A percentile compares a stretch with the other conserved stretches of the same genome.
These are phyloP conservation scores for Oryzias javanicus DNA, from an alignment of 2,113 vertebrate genomes.

Conservation along the genomic window DNA sequence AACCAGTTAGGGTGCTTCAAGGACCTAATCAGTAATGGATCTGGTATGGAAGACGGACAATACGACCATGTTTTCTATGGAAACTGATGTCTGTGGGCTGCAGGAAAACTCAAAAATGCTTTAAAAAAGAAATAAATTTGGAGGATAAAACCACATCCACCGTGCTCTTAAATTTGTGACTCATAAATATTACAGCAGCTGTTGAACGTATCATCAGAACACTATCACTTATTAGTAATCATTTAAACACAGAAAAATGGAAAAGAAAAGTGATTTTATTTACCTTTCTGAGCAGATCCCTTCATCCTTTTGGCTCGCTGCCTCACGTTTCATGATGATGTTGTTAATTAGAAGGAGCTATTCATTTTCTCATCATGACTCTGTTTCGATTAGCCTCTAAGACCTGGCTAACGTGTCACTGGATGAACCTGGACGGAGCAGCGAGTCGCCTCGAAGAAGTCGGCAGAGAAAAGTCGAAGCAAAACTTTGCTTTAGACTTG, in stretches of 20 bases:
- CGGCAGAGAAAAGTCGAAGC: background rate
- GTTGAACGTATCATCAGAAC: slow-evolving; percentile 54
- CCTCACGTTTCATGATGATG: slow-evolving; percentile 25
- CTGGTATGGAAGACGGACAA: background rate
- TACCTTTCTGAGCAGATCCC: background rate
- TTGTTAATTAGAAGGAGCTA: slow-evolving; percentile 46
- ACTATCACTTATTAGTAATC: slow-evolving; percentile 49
- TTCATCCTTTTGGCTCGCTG: background rate
- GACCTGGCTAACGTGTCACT: slow-evolving; percentile 47
- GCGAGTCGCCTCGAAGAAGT: background rate
- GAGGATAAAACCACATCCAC: background rate
- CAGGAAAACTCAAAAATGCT: background rate
- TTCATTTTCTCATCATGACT: slow-evolving; percentile 55
- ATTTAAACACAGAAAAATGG: slow-evolving; percentile 25
- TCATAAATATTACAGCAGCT: slow-evolving; percentile 43
- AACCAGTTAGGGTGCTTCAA: too few species aligned
- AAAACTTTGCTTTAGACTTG: background rate
- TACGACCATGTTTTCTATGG: slow-evolving; percentile 1
- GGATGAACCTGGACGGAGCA: slow-evolving; percentile 23
- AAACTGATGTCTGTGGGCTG: background rate
- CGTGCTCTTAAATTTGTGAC: slow-evolving; percentile 10
- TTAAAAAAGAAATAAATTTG: background rate
- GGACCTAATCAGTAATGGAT: too few species aligned
- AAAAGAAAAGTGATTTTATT: slow-evolving; percentile 9
- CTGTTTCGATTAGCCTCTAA: slow-evolving; percentile 58